Evolutionary conservation across 1,140 invertebrate genomes (phyloP), one percentile per base, ranked within the genome.

Genomic region (Drosophila biarmipes): DNA sequence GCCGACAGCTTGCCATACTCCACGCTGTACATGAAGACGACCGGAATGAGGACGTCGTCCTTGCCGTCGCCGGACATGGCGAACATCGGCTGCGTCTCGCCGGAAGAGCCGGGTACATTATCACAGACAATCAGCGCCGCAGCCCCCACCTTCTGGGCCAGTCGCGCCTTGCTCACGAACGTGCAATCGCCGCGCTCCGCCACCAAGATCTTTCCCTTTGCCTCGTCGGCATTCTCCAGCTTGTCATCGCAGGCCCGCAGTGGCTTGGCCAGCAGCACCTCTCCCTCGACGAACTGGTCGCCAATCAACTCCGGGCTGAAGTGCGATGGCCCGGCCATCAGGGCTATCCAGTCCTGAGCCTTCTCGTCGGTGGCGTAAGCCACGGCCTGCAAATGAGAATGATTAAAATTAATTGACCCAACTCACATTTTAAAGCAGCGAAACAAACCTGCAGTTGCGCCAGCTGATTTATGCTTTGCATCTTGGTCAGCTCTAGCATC

Each of bases 31-130:
- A 99, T 93, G 91, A 99, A 99, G 0, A 98, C 96, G 14, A 98
- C 94, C 0, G 98, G 98, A 89, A 99, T 99, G 49, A 92, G 94
- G 1, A 99, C 95, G 91, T 99, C 97, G 84, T 97, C 95, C 8
- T 93, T 95, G 0, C 97, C 97, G 93, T 98, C 98, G 2, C 97
- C 98, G 10, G 97, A 98, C 98, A 99, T 99, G 2, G 97, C 97
- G 93, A 99, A 99, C 93, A 98, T 94, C 0, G 96, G 95, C 2
- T 96, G 95, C 19, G 93, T 95, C 19, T 95, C 93, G 15, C 95
- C 94, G 46, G 95, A 96, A 17, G 96, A 96, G 21, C 95, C 96
- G 15, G 94, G 93, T 34, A 95, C 94, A 92, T 98, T 98, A 92
- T 99, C 98, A 87, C 91, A 90, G 66, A 98, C 93, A 80, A 99